Conservation (phyloP, 2,797 vertebrate genomes). For the Anniella stebbinsi region DNA sequence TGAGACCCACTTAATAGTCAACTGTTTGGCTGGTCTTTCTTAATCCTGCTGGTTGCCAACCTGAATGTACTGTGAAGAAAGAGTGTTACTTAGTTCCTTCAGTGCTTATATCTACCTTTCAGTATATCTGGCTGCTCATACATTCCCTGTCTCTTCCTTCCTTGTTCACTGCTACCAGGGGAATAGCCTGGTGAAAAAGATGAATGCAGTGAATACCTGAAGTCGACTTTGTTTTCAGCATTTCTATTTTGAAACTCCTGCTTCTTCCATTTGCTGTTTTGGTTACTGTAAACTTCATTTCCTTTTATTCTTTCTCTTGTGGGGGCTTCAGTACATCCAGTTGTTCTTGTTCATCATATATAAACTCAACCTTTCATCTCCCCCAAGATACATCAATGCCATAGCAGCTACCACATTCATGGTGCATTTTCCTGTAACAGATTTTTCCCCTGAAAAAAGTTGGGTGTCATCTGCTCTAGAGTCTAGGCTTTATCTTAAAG, state of each 20-base stretch:
- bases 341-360: conserved; percentile 14
- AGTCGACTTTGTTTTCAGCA: conserved; percentile 42
- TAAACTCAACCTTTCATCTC: conserved; percentile 12
- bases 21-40: conserved; percentile 35
- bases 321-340: neutral
- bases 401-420: conserved; percentile 17
- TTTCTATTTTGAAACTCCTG: neutral
- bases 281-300: conserved; percentile 18
- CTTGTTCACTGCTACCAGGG: neutral
- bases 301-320: conserved; percentile 5
- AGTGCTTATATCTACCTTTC: conserved; percentile 49
- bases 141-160: neutral
- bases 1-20: conserved; percentile 18
- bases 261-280: conserved; percentile 32
- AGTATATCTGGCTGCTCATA: conserved; percentile 50
- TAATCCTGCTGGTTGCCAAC: conserved; percentile 37
- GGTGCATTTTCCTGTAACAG: conserved; percentile 25
- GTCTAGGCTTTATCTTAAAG: neutral
- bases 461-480: neutral
- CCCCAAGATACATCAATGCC: conserved; percentile 20
- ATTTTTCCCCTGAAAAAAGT: neutral
- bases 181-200: conserved; percentile 40
- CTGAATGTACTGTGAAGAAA: conserved; percentile 1
- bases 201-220: conserved; percentile 50
- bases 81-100: conserved; percentile 6